Evolutionary conservation across 2,888 invertebrate genomes (phyloP).

Genomic region (Drosophila limbata): DNA sequence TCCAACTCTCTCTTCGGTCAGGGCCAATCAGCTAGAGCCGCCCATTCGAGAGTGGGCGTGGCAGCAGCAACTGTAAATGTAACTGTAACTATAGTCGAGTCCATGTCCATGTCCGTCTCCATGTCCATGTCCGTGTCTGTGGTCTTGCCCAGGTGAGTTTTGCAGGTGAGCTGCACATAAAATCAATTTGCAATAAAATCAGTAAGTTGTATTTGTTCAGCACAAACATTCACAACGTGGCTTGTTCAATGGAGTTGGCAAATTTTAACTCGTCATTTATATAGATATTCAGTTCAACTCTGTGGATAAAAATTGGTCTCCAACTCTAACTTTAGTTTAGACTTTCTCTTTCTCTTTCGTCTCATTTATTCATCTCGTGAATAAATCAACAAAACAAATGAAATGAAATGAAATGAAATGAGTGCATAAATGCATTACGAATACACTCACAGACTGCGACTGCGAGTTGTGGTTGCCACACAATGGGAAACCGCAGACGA

Average conservation of each 20-base stretch:
- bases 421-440: slow-evolving; percentile 62
- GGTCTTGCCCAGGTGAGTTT: slow-evolving; percentile 47
- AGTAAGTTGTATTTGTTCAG: slow-evolving; percentile 76
- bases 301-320: slow-evolving; percentile 22
- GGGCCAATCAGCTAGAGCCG: slow-evolving; percentile 42
- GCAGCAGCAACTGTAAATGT: slow-evolving; percentile 10
- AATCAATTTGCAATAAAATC: slow-evolving; percentile 81
- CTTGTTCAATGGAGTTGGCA: background rate
- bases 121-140: slow-evolving; percentile 40
- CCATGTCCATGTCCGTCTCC: slow-evolving; percentile 21
- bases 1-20: slow-evolving; percentile 35
- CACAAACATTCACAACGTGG: slow-evolving; percentile 59
- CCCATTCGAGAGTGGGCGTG: slow-evolving; percentile 42
- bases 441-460: slow-evolving; percentile 38
- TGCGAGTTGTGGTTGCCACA: slow-evolving; percentile 42
- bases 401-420: slow-evolving; percentile 55
- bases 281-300: slow-evolving; percentile 22
- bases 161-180: slow-evolving; percentile 71
- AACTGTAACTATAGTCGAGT: slow-evolving; percentile 29
- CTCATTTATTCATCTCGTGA: slow-evolving; percentile 9
- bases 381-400: slow-evolving; percentile 69
- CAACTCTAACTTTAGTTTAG: slow-evolving; percentile 26
- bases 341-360: slow-evolving; percentile 1
- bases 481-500: slow-evolving; percentile 57
- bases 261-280: slow-evolving; percentile 33